Conservation (phyloP, 2,888 invertebrate genomes). For the Heliothis peltigera region DNA sequence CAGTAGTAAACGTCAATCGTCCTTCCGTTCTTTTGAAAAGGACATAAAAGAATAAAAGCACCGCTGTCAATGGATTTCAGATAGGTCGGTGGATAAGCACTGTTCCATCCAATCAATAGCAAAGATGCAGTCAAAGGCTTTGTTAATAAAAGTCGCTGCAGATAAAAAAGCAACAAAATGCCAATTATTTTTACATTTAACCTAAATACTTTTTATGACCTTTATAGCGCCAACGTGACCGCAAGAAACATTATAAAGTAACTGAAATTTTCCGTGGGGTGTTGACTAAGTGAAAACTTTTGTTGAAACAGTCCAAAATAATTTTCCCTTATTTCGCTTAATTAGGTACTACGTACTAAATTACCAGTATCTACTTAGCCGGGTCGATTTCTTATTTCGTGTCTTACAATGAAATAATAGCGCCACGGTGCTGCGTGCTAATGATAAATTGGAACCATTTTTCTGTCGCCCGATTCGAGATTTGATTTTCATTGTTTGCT, state of each 20-base stretch:
- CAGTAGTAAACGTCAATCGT: constrained; percentile 24
- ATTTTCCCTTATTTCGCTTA: constrained; percentile 22
- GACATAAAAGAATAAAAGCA: constrained; percentile 43
- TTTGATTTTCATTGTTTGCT: constrained; percentile 9
- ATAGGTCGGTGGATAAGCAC: constrained; percentile 34
- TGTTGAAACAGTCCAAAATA: constrained; percentile 36
- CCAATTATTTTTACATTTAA: constrained; percentile 22
- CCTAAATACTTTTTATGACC: constrained; percentile 41
- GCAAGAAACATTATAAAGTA: constrained; percentile 48
- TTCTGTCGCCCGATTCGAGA: neutral
- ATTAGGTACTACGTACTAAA: constrained; percentile 10
- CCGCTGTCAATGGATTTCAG: constrained; percentile 31
- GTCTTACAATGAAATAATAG: constrained; percentile 22
- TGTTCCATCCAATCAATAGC: constrained; percentile 29
- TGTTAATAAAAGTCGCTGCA: constrained; percentile 9
- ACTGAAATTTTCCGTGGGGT: constrained; percentile 43
- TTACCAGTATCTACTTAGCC: constrained; percentile 8
- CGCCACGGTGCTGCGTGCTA: neutral
- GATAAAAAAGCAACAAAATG: constrained; percentile 17
- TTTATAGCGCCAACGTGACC: constrained; percentile 51
- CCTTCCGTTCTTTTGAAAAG: constrained; percentile 47
- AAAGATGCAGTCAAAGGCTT: constrained; percentile 12
- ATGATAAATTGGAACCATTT: constrained; percentile 30
- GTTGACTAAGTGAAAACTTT: constrained; percentile 57
- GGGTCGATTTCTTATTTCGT: constrained; percentile 14